Evolutionary conservation across 2,113 vertebrate species (phyloP).

Genomic region (Hiodon alosoides): DNA sequence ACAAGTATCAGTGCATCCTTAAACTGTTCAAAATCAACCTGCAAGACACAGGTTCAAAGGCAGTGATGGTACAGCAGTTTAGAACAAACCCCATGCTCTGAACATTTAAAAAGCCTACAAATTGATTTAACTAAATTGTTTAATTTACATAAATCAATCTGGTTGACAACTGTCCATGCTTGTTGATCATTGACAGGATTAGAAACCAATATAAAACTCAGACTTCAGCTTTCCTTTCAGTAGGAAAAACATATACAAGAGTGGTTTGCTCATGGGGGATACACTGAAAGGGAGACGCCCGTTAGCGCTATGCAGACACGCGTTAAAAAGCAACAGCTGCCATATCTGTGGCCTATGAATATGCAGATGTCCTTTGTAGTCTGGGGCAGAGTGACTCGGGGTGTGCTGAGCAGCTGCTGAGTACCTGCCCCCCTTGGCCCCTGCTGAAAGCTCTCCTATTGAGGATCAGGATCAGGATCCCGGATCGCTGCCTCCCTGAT

Average conservation of each 20-base stretch:
- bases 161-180: no score
- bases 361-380: constrained; percentile 56
- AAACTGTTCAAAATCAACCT: constrained; percentile 93
- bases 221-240: background rate
- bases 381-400: background rate
- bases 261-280: background rate
- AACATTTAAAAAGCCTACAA: no score
- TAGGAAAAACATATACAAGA: background rate
- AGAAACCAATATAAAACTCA: no score
- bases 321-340: constrained; percentile 59
- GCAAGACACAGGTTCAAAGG: constrained; percentile 20
- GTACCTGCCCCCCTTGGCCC: constrained; percentile 5
- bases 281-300: background rate
- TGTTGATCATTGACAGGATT: no score
- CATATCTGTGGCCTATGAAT: constrained; percentile 43
- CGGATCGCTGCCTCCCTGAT: background rate
- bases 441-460: constrained; percentile 4
- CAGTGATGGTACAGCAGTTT: background rate
- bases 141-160: no score
- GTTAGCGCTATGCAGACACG: constrained; percentile 34
- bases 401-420: constrained; percentile 27
- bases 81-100: no score
- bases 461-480: background rate
- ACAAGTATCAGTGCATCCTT: constrained; percentile 87
- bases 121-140: no score